Evolutionary conservation across 2,888 invertebrate genomes (phyloP).

Genomic region (Adelphocoris suturalis): DNA sequence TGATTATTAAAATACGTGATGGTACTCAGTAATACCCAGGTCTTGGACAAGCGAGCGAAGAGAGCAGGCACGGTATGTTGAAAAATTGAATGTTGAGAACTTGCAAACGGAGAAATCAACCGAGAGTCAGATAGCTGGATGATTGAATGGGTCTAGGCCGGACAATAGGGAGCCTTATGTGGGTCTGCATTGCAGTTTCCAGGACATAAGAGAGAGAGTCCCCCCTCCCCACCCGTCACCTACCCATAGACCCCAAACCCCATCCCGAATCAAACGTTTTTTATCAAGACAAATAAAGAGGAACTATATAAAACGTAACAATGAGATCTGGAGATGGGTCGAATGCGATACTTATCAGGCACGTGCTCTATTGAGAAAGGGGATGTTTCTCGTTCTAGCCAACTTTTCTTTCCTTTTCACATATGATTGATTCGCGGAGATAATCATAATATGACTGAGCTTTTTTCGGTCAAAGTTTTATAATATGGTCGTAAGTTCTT

Average conservation of each 20-base stretch:
- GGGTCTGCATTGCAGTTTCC: constrained; percentile 44
- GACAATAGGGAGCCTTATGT: constrained; percentile 20
- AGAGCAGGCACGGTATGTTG: too few relatives aligned
- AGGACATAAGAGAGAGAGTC: neutral
- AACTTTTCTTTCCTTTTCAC: constrained; percentile 8
- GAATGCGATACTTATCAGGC: neutral
- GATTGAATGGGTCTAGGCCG: constrained; percentile 22
- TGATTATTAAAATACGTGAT: too few relatives aligned
- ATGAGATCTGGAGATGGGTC: constrained; percentile 43
- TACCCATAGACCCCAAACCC: too few relatives aligned
- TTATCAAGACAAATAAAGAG: constrained; percentile 43
- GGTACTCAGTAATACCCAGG: too few relatives aligned
- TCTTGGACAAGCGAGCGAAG: too few relatives aligned
- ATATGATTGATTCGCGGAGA: neutral
- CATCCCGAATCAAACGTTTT: constrained; percentile 28
- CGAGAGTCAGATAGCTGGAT: constrained; percentile 1
- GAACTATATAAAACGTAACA: constrained; percentile 44
- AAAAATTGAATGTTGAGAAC: too few relatives aligned
- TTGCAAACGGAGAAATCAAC: neutral
- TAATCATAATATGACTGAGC: neutral
- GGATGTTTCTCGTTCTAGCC: neutral
- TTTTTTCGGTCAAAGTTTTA: too few relatives aligned
- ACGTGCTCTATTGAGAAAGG: constrained; percentile 24
- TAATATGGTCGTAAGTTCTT: too few relatives aligned
- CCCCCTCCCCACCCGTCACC: neutral